A percentile compares a stretch with the other conserved stretches of the same genome.
Evolutionary conservation across 1,140 invertebrate species (phyloP).

Genomic region (Pristionchus pacificus): DNA sequence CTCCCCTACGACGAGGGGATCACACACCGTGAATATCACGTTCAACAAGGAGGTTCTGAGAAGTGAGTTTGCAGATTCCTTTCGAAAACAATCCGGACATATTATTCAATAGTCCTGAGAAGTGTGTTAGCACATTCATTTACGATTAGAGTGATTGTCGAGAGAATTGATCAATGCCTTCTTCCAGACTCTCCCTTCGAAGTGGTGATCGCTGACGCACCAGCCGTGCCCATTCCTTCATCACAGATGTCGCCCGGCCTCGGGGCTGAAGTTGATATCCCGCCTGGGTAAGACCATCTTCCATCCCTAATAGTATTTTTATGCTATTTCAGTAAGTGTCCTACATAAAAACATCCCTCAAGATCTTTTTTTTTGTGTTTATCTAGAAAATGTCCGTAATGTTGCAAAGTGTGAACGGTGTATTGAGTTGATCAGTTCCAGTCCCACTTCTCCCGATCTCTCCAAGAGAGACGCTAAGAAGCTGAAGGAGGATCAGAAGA

Average conservation of each 20-base stretch:
- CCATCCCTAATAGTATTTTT: not conserved
- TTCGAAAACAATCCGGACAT: not conserved
- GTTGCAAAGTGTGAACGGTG: too few species aligned
- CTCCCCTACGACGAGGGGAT: slow-evolving; percentile 54
- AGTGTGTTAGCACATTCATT: not conserved
- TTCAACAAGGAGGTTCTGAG: slow-evolving; percentile 61
- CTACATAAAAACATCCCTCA: too few species aligned
- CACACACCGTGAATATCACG: slow-evolving; percentile 59
- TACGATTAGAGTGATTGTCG: not conserved
- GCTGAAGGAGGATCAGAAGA: slow-evolving; percentile 42
- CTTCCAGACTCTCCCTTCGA: slow-evolving; percentile 52
- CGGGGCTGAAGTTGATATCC: not conserved
- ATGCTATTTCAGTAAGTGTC: not conserved
- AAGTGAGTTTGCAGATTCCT: slow-evolving; percentile 44
- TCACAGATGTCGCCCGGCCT: not conserved
- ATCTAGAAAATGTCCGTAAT: too few species aligned
- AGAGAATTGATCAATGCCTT: slow-evolving; percentile 1
- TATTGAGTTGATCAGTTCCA: too few species aligned
- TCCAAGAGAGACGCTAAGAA: slow-evolving; percentile 42
- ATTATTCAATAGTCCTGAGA: not conserved
- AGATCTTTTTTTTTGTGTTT: too few species aligned
- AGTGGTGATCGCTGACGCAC: slow-evolving; percentile 45
- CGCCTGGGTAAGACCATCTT: not conserved
- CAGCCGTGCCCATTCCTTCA: slow-evolving; percentile 5
- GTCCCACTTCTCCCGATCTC: slow-evolving; percentile 27